Evolutionary conservation across 2,888 invertebrate genomes (phyloP).

Genomic region (Allolobophora icterica): DNA sequence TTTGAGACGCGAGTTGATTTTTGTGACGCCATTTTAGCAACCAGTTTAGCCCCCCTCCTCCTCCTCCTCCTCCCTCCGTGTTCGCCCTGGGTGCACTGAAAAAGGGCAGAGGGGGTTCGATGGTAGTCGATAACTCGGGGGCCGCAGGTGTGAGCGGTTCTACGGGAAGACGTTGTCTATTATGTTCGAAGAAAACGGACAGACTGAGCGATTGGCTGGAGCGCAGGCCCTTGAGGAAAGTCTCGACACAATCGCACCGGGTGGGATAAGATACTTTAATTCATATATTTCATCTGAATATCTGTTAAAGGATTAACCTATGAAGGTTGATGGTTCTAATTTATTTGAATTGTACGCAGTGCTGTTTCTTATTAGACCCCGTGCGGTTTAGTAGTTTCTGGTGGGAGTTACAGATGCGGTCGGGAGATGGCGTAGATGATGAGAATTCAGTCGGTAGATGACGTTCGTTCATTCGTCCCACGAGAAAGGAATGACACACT

Average conservation of each 20-base stretch:
- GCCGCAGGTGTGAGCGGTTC: not conserved
- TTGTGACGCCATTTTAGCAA: not conserved
- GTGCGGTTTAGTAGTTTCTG: not conserved
- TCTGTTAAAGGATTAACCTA: not conserved
- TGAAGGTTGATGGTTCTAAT: not conserved
- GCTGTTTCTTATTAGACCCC: not conserved
- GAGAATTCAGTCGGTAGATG: not conserved
- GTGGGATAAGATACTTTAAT: not conserved
- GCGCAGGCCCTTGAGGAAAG: conserved; percentile 7
- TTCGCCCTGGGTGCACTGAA: not conserved
- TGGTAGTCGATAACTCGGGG: not conserved
- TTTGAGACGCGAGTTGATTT: too few relatives aligned
- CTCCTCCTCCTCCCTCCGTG: not conserved
- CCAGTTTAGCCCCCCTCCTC: not conserved
- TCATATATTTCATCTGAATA: not conserved
- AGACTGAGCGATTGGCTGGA: not conserved
- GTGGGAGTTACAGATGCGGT: not conserved
- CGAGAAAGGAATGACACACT: not conserved
- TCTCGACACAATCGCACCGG: not conserved
- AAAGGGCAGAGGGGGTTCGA: not conserved
- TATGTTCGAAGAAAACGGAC: not conserved
- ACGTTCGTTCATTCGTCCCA: not conserved
- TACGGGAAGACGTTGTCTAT: not conserved
- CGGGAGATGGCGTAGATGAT: not conserved
- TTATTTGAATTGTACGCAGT: not conserved